These are phyloP conservation scores for Lasioglossum oenotherae DNA, from an alignment of 2,888 invertebrate genomes.

Conservation along the genomic window DNA sequence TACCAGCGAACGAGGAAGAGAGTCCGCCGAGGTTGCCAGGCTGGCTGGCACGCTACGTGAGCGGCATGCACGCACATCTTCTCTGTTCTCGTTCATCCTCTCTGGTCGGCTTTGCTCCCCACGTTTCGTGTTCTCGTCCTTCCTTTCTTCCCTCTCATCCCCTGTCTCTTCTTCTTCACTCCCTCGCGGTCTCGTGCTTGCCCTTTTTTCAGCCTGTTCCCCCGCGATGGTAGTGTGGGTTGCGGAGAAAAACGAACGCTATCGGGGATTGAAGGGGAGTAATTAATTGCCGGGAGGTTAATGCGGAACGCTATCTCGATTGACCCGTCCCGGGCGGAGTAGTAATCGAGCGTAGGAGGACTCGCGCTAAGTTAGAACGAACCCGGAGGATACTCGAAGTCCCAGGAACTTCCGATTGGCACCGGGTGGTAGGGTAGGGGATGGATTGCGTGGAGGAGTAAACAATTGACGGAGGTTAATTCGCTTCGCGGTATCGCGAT, in stretches of 20 bases:
- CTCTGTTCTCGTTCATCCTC: slow-evolving; percentile 55
- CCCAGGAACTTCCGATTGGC: slow-evolving; percentile 25
- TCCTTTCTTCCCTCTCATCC: slow-evolving; percentile 56
- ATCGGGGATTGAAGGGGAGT: slow-evolving; percentile 41
- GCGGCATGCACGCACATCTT: slow-evolving; percentile 82
- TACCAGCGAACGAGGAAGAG: slow-evolving; percentile 54
- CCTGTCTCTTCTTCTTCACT: slow-evolving; percentile 40
- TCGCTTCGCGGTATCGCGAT: slow-evolving; percentile 52
- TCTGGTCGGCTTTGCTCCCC: slow-evolving; percentile 46
- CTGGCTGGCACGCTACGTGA: slow-evolving; percentile 82
- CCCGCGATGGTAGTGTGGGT: slow-evolving; percentile 31
- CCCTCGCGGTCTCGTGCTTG: slow-evolving; percentile 36
- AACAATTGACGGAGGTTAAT: slow-evolving; percentile 61
- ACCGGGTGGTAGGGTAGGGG: not conserved
- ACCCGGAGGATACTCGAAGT: not conserved
- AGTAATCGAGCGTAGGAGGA: slow-evolving; percentile 52
- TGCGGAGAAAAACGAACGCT: slow-evolving; percentile 23
- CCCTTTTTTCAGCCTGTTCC: slow-evolving; percentile 22
- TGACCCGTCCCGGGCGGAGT: slow-evolving; percentile 47
- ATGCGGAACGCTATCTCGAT: slow-evolving; percentile 61
- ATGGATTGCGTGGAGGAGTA: not conserved
- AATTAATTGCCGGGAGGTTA: slow-evolving; percentile 63
- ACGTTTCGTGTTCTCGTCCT: slow-evolving; percentile 38
- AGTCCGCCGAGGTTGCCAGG: slow-evolving; percentile 62
- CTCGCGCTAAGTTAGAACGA: not conserved